Evolutionary conservation across 2,113 vertebrate genomes (phyloP), one percentile per base, ranked within the genome.

Genomic region (Ptyas mucosa): DNA sequence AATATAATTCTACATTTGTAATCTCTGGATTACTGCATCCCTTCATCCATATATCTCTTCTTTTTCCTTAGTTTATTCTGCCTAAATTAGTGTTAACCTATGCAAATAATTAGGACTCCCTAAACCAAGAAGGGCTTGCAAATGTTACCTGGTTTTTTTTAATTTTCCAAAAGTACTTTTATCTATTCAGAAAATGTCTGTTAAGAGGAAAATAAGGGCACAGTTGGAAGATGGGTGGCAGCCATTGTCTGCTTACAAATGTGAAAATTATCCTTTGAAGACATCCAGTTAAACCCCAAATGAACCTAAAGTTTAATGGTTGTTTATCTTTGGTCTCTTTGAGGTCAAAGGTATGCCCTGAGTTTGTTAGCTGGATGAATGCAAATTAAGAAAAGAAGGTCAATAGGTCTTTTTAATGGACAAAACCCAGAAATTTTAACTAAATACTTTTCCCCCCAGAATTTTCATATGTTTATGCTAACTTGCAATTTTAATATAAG

Each of bases 341-440:
- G 52, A 93, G 92, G 88, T 86, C 87, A 75, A 54, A 94, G 53
- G 11, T 52, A 95, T n/a, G 53, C 0, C 2, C 86, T 7, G 57
- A 18, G 86, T 39, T 52, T 94, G 86, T 34, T 86, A 21, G 91
- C 46, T 88, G 55, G 88, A 51, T 85, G 89, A 94, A 90, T 55
- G 6, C 86, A 88, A 87, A 93, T 87, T 93, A 93, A 9, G 54
- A 93, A 88, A 52, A 94, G 93, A 64, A 95, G 51, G 87, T 96
- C 93, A 96, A 29, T 8, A 29, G 23, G 4, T 89, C 52, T 94
- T 90, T 21, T 90, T 92, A 81, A 34, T 94, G 53, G 95, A 12
- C 12, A 55, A 0, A 21, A 87, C n/a, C 58, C 53, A 75, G 88
- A 90, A 94, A 29, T 90, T 88, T 46, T 85, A 95, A 96, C 5